A percentile compares a stretch with the other conserved stretches of the same genome.
Conservation (phyloP, 2,888 invertebrate genomes). For the Parnassius orleans region DNA sequence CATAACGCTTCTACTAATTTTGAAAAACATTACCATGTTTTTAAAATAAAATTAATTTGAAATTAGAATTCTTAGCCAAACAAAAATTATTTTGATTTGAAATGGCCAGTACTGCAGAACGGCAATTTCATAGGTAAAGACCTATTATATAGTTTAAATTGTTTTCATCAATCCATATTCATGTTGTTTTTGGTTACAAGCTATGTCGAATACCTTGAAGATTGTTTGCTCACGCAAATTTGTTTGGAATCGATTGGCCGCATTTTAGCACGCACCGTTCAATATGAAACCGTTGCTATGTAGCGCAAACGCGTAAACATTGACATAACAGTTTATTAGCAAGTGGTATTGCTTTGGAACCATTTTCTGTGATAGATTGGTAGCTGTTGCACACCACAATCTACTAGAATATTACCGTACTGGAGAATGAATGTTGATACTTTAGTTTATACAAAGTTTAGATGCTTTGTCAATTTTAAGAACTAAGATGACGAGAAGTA, state of each 20-base stretch:
- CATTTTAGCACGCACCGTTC: slow-evolving; percentile 71
- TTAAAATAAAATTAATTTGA: no score
- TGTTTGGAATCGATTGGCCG: slow-evolving; percentile 66
- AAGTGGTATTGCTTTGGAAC: slow-evolving; percentile 33
- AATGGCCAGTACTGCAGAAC: no score
- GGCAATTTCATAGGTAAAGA: no score
- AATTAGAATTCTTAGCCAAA: no score
- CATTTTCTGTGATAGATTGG: slow-evolving; percentile 42
- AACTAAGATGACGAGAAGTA: no score
- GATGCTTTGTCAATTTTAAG: no score
- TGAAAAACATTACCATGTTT: no score
- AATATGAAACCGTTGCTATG: slow-evolving; percentile 62
- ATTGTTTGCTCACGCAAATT: slow-evolving; percentile 60
- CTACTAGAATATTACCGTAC: background rate
- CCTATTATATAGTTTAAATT: no score
- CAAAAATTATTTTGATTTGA: no score
- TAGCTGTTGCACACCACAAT: slow-evolving; percentile 26
- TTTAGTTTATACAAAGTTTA: no score
- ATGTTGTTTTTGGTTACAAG: background rate
- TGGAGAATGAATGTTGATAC: background rate
- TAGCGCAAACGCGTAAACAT: slow-evolving; percentile 59
- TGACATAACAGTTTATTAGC: slow-evolving; percentile 24
- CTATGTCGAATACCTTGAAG: slow-evolving; percentile 8
- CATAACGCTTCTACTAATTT: no score
- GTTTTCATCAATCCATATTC: no score